Conservation (phyloP, 2,888 invertebrate species). For the Hypselothyrea guttata region DNA sequence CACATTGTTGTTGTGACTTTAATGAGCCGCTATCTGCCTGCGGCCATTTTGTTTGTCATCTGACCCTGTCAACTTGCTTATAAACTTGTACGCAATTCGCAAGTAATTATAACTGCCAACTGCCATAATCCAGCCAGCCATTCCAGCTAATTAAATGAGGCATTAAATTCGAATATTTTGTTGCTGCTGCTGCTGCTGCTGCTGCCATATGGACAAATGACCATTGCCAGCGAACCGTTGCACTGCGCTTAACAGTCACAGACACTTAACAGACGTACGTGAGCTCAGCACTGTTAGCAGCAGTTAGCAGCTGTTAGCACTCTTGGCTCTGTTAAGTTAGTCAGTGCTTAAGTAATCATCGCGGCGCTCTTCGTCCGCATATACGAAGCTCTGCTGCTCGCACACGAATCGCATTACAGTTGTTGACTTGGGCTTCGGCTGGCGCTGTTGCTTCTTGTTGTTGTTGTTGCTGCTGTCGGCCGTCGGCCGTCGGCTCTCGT, state of each 20-base stretch:
- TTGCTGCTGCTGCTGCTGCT: too few relatives aligned
- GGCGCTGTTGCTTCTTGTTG: constrained; percentile 47
- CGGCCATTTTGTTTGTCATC: constrained; percentile 34
- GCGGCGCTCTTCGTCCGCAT: constrained; percentile 57
- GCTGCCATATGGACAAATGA: not conserved
- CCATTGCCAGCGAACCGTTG: not conserved
- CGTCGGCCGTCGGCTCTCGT: constrained; percentile 13
- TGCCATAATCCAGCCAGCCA: constrained; percentile 16
- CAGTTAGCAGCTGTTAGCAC: constrained; percentile 48
- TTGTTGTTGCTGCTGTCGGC: constrained; percentile 17
- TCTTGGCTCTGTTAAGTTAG: constrained; percentile 57
- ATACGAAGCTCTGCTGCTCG: constrained; percentile 48
- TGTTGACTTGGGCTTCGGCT: constrained; percentile 46
- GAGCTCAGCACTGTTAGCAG: constrained; percentile 55
- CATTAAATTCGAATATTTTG: not conserved
- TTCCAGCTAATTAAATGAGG: constrained; percentile 14
- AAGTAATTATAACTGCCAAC: constrained; percentile 3
- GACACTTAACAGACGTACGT: constrained; percentile 28
- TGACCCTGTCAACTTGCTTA: not conserved
- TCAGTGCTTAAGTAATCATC: constrained; percentile 65
- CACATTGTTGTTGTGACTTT: constrained; percentile 24
- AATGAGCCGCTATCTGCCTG: constrained; percentile 42
- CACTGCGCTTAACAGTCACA: not conserved
- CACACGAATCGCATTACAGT: constrained; percentile 53
- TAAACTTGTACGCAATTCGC: not conserved